These are phyloP conservation scores for Sclerurus mexicanus DNA, from an alignment of 2,113 vertebrate genomes.

Conservation along the genomic window DNA sequence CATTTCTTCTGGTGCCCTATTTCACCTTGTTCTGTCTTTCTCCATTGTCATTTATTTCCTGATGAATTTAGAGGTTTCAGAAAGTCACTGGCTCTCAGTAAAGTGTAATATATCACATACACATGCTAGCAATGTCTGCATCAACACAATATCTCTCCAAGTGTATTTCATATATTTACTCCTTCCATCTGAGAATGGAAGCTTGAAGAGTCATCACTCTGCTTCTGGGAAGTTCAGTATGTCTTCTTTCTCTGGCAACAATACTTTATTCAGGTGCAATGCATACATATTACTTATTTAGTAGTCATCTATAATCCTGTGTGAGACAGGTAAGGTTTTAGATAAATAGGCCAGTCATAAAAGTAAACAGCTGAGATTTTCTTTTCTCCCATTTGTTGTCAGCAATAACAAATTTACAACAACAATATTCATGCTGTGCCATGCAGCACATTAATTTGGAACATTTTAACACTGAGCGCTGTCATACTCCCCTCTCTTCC, in stretches of 20 bases:
- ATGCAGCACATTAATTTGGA: constrained; percentile 5
- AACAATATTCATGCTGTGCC: neutral
- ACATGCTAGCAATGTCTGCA: neutral
- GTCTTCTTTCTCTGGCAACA: neutral
- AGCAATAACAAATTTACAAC: constrained; percentile 25
- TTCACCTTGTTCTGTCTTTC: constrained; percentile 48
- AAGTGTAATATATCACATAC: neutral
- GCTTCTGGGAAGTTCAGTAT: neutral
- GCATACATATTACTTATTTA: constrained; percentile 18
- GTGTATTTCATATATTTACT: neutral
- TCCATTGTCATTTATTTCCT: constrained; percentile 68
- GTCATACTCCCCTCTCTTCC: neutral
- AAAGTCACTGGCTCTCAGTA: neutral
- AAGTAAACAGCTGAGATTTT: constrained; percentile 27
- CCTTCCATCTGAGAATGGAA: neutral
- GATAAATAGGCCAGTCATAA: neutral
- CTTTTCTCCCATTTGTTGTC: neutral
- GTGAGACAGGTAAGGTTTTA: neutral
- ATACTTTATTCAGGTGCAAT: neutral
- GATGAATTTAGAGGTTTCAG: constrained; percentile 38
- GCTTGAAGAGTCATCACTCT: neutral
- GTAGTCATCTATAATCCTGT: neutral
- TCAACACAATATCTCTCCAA: neutral
- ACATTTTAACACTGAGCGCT: neutral
- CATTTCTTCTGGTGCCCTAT: constrained; percentile 47